phyloP scores from a whole-genome alignment of 2,888 invertebrate species.

The Sturmia bella region DNA sequence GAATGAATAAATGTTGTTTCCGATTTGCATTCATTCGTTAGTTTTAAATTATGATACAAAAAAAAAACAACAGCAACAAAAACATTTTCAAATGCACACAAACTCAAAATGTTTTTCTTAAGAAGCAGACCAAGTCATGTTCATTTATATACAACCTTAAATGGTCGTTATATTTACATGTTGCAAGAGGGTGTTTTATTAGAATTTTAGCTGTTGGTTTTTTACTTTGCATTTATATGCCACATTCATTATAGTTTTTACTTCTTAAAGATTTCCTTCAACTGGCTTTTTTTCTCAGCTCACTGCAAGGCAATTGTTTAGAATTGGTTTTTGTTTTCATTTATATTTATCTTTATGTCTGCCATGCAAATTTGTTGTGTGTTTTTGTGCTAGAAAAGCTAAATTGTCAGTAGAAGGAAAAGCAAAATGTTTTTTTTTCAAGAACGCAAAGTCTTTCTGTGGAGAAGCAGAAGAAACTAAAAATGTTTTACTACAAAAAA shows the following conservation, averaged over 20 bases:
- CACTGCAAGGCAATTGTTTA: constrained; percentile 40
- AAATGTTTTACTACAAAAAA: neutral
- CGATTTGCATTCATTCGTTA: constrained; percentile 72
- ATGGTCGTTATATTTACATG: constrained; percentile 30
- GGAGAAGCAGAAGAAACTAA: neutral
- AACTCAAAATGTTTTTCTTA: constrained; percentile 34
- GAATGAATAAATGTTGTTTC: constrained; percentile 73
- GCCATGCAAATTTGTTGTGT: constrained; percentile 64
- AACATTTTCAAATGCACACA: constrained; percentile 4
- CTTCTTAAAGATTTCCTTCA: constrained; percentile 43
- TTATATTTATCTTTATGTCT: constrained; percentile 69
- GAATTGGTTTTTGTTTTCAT: constrained; percentile 35
- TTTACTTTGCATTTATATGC: constrained; percentile 52
- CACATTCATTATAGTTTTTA: constrained; percentile 47
- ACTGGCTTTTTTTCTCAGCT: neutral
- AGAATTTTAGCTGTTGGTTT: constrained; percentile 42
- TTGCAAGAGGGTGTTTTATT: constrained; percentile 56
- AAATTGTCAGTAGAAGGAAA: constrained; percentile 12
- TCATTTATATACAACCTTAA: constrained; percentile 41
- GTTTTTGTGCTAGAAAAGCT: constrained; percentile 14
- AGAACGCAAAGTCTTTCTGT: neutral
- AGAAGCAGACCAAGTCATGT: constrained; percentile 23
- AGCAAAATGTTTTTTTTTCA: neutral
- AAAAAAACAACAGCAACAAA: constrained; percentile 36
- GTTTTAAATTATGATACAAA: constrained; percentile 70